Evolutionary conservation across 2,888 invertebrate genomes (phyloP).

Genomic region (Epinotia nisella): DNA sequence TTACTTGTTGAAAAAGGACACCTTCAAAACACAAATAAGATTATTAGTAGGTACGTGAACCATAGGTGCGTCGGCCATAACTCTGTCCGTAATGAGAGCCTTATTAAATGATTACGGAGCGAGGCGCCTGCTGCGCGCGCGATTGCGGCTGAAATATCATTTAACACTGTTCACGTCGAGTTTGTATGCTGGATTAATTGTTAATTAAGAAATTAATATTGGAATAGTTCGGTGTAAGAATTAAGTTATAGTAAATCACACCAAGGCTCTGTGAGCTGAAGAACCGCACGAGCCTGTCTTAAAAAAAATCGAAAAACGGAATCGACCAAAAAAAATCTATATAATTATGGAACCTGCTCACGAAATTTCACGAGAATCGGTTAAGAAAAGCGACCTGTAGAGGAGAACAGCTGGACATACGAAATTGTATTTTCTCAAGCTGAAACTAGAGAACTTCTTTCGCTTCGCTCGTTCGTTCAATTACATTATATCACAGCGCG

Average conservation of each 20-base stretch:
- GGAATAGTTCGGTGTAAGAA: neutral
- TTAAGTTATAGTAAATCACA: neutral
- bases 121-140: conserved; percentile 48
- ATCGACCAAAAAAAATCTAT: too few species aligned
- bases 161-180: conserved; percentile 19
- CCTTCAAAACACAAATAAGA: neutral
- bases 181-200: neutral
- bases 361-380: too few species aligned
- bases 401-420: too few species aligned
- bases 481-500: too few species aligned
- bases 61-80: conserved; percentile 23
- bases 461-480: too few species aligned
- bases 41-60: neutral
- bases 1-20: conserved; percentile 1
- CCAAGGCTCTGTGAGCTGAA: too few species aligned
- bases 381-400: too few species aligned
- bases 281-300: too few species aligned
- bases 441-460: too few species aligned
- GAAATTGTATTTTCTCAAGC: too few species aligned
- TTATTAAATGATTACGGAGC: conserved; percentile 61
- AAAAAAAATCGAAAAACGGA: too few species aligned
- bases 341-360: too few species aligned
- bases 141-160: conserved; percentile 23
- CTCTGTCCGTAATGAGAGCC: conserved; percentile 60
- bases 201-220: conserved; percentile 13